These are phyloP conservation scores for Synodontis membranacea DNA, from an alignment of 2,113 vertebrate genomes.

Conservation along the genomic window DNA sequence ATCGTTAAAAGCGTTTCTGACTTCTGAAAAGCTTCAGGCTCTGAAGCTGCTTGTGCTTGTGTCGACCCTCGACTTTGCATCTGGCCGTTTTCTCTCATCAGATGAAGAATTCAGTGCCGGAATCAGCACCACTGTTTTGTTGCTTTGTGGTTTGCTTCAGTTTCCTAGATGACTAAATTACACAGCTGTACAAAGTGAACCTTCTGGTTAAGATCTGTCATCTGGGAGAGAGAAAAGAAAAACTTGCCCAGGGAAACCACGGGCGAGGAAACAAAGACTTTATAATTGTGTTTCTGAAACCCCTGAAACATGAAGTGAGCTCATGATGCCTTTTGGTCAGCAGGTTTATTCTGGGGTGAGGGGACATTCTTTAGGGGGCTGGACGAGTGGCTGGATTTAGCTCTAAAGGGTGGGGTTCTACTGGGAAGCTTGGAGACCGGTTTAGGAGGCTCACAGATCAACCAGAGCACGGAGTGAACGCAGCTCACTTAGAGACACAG, in stretches of 20 bases:
- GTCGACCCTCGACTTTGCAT: background rate
- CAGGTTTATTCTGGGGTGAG: slow-evolving; percentile 57
- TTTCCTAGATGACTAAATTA: background rate
- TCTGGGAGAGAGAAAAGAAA: background rate
- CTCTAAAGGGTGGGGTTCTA: slow-evolving; percentile 44
- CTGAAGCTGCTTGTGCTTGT: background rate
- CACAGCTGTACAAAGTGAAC: background rate
- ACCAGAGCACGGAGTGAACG: background rate
- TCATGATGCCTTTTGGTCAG: slow-evolving; percentile 57
- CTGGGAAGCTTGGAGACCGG: background rate
- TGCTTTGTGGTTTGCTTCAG: slow-evolving; percentile 1
- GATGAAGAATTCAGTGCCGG: background rate
- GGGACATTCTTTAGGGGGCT: slow-evolving; percentile 55
- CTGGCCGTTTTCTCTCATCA: background rate
- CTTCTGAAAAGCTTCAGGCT: background rate
- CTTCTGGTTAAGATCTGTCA: background rate
- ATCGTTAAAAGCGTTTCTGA: background rate
- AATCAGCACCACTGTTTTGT: background rate
- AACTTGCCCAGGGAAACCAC: background rate
- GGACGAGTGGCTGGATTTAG: slow-evolving; percentile 56
- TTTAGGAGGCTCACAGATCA: slow-evolving; percentile 15
- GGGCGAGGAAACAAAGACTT: background rate
- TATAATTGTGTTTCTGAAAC: background rate
- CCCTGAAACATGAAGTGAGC: slow-evolving; percentile 39
- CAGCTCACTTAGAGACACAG: slow-evolving; percentile 13